phyloP scores from a whole-genome alignment of 2,797 vertebrate genomes.

The Pagetopsis macropterus region DNA sequence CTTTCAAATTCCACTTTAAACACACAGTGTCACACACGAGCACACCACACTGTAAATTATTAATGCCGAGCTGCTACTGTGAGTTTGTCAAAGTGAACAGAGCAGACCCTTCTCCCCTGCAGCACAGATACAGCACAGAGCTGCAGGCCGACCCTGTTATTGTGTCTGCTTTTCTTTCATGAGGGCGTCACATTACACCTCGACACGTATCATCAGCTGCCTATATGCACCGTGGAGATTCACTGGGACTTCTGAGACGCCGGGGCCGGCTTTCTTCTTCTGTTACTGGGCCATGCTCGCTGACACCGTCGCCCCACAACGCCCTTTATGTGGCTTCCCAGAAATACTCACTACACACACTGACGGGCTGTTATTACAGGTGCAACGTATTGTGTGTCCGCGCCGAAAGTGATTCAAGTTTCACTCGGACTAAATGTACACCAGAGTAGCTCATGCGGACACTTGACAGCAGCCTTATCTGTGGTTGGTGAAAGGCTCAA shows the following conservation, averaged over 20 bases:
- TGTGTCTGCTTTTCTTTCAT: constrained; percentile 78
- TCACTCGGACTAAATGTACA: constrained; percentile 39
- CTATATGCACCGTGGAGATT: constrained; percentile 57
- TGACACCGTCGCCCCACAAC: constrained; percentile 47
- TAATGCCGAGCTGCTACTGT: constrained; percentile 57
- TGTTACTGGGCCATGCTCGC: constrained; percentile 58
- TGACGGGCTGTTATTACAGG: constrained; percentile 76
- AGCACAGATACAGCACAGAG: constrained; percentile 43
- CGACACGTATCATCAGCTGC: constrained; percentile 67
- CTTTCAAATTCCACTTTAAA: constrained; percentile 26
- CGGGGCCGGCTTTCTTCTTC: constrained; percentile 60
- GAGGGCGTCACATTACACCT: constrained; percentile 77
- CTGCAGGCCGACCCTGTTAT: constrained; percentile 65
- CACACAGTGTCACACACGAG: neutral
- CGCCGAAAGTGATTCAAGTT: constrained; percentile 63
- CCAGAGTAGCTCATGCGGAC: constrained; percentile 23
- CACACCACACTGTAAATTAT: constrained; percentile 61
- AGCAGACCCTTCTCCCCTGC: constrained; percentile 65
- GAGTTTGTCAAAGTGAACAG: constrained; percentile 61
- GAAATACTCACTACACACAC: constrained; percentile 55
- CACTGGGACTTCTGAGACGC: constrained; percentile 48
- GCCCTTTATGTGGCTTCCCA: constrained; percentile 69
- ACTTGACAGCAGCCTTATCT: constrained; percentile 33
- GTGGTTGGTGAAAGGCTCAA: constrained; percentile 13
- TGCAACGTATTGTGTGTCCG: constrained; percentile 68